phyloP scores from a whole-genome alignment of 2,888 invertebrate genomes.

The Dusona sp. region DNA sequence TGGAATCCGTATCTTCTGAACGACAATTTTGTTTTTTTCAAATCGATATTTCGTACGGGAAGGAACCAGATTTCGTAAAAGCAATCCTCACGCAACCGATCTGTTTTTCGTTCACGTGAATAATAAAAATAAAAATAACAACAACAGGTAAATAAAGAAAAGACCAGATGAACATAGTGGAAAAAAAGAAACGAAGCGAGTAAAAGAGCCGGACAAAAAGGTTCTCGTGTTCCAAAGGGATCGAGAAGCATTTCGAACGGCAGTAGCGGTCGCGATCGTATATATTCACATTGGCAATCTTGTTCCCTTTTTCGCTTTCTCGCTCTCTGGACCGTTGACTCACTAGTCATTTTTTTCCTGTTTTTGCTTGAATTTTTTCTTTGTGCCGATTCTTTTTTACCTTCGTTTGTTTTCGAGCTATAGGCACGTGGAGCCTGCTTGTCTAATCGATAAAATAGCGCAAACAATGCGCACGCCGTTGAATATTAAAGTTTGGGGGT shows the following conservation, averaged over 20 bases:
- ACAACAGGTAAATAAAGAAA: constrained; percentile 42
- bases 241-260: constrained; percentile 31
- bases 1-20: constrained; percentile 23
- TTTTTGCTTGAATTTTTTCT: constrained; percentile 27
- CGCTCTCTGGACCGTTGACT: constrained; percentile 33
- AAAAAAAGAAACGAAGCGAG: constrained; percentile 41
- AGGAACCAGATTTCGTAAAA: constrained; percentile 24
- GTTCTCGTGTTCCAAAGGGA: constrained; percentile 49
- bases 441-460: constrained; percentile 28
- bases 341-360: constrained; percentile 36
- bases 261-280: constrained; percentile 44
- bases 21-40: constrained; percentile 30
- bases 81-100: constrained; percentile 57
- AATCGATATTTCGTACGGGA: constrained; percentile 20
- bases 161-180: constrained; percentile 34
- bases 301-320: constrained; percentile 49
- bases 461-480: background rate
- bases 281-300: constrained; percentile 49
- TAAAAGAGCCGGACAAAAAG: constrained; percentile 40
- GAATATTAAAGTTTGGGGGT: constrained; percentile 5
- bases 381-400: constrained; percentile 37
- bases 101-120: constrained; percentile 43
- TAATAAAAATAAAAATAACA: constrained; percentile 25
- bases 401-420: constrained; percentile 15
- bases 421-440: background rate